These are phyloP conservation scores for Campylorhamphus procurvoides DNA, from an alignment of 2,113 vertebrate species.

Conservation along the genomic window DNA sequence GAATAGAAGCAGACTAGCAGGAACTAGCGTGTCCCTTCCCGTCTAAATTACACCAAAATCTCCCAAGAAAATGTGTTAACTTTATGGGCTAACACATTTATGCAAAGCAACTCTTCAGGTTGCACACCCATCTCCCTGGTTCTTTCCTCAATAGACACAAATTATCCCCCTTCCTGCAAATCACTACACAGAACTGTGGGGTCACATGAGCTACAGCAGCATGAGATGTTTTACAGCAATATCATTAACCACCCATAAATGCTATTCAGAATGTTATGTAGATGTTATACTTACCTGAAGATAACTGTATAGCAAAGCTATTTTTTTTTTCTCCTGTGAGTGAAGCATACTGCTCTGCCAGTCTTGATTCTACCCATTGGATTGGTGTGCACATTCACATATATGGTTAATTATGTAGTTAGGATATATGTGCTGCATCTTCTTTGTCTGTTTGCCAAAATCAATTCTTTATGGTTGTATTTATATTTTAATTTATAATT, in stretches of 20 bases:
- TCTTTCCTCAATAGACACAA: not conserved
- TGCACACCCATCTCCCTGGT: not conserved
- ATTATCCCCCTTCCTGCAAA: not conserved
- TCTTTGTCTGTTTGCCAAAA: not conserved
- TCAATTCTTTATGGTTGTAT: not conserved
- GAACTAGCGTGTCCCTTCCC: not conserved
- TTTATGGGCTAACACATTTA: not conserved
- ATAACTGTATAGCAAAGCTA: not conserved
- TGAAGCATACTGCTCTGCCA: not conserved
- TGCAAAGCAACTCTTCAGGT: fast-evolving
- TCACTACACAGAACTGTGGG: not conserved
- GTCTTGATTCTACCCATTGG: not conserved
- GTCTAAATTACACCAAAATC: not conserved
- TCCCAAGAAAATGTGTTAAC: not conserved
- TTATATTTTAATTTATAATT: not conserved
- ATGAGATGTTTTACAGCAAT: not conserved
- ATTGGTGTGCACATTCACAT: fast-evolving
- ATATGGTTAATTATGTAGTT: not conserved
- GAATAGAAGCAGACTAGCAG: not conserved
- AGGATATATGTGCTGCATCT: not conserved
- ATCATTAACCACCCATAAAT: not conserved
- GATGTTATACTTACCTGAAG: not conserved
- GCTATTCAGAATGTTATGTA: not conserved
- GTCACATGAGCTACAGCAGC: fast-evolving
- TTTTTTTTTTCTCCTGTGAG: not conserved